Percentiles rank a stretch among this genome's conserved stretches.
These are phyloP conservation scores for Polietes domitor DNA, from an alignment of 2,888 invertebrate genomes.

Conservation along the genomic window DNA sequence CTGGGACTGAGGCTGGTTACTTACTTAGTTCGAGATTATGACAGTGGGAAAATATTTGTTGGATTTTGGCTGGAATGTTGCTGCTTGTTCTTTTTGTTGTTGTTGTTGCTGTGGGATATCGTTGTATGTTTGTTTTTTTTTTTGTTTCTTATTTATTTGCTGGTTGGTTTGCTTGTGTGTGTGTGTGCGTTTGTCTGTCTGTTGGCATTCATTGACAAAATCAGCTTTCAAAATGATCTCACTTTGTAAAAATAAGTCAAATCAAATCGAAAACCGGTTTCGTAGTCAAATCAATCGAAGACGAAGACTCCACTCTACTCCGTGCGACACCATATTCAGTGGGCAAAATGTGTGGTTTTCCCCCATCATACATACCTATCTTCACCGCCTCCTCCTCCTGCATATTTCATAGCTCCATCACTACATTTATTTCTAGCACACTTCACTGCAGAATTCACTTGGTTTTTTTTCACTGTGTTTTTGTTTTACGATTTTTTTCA, in stretches of 20 bases:
- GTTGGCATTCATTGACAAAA: constrained; percentile 81
- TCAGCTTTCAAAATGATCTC: constrained; percentile 82
- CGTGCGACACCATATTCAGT: no score
- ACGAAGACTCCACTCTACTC: neutral
- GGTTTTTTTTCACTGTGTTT: no score
- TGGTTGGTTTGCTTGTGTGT: constrained; percentile 6
- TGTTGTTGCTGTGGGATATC: neutral
- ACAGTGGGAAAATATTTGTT: constrained; percentile 63
- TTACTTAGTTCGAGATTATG: constrained; percentile 43
- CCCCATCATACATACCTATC: neutral
- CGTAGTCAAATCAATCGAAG: constrained; percentile 78
- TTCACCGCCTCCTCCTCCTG: no score
- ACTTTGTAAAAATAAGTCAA: constrained; percentile 81
- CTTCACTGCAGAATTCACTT: no score
- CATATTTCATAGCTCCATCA: no score
- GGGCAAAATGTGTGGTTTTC: no score
- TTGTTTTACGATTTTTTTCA: no score
- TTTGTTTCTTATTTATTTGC: neutral
- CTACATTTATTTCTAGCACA: no score
- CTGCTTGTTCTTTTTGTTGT: no score
- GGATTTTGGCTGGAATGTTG: constrained; percentile 7
- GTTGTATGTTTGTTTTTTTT: neutral
- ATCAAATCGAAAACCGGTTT: constrained; percentile 82
- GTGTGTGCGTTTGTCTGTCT: constrained; percentile 38
- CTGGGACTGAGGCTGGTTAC: neutral